phyloP scores from a whole-genome alignment of 2,888 invertebrate genomes.

The Chalcosyrphus nemorum region DNA sequence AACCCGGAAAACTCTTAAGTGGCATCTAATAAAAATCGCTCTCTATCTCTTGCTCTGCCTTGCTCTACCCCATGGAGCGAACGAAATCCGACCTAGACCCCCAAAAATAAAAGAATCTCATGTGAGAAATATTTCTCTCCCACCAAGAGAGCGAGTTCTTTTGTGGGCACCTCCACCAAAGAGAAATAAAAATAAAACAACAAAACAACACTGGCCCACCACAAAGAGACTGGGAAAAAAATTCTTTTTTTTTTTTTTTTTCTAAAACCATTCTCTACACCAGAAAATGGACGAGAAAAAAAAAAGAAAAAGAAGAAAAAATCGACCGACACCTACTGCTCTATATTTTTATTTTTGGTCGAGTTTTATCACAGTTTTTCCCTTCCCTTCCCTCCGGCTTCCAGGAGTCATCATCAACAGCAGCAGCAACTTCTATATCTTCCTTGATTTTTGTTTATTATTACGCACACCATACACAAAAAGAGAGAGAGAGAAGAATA shows the following conservation, averaged over 20 bases:
- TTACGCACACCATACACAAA: conserved; percentile 22
- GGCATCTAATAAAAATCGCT: conserved; percentile 22
- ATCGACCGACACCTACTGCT: conserved; percentile 70
- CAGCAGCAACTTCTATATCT: conserved; percentile 12
- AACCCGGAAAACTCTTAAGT: conserved; percentile 28
- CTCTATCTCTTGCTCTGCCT: too few species aligned
- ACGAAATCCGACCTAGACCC: conserved; percentile 10
- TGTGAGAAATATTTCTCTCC: conserved; percentile 8
- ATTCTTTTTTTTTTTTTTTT: too few species aligned
- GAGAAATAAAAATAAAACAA: conserved; percentile 3
- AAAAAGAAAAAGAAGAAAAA: conserved; percentile 32
- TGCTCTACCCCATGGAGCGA: conserved; percentile 6
- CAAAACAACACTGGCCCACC: conserved; percentile 37
- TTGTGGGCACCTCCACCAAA: too few species aligned
- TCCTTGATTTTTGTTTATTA: conserved; percentile 37
- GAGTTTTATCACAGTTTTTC: conserved; percentile 30
- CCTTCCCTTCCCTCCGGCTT: neutral
- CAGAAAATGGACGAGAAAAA: neutral
- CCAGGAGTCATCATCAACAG: neutral
- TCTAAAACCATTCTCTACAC: neutral
- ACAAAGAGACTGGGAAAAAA: too few species aligned
- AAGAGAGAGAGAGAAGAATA: neutral
- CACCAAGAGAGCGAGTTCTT: neutral
- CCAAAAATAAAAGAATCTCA: neutral
- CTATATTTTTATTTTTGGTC: conserved; percentile 68